phyloP scores from a whole-genome alignment of 2,797 vertebrate species.

The Hybognathus amarus region DNA sequence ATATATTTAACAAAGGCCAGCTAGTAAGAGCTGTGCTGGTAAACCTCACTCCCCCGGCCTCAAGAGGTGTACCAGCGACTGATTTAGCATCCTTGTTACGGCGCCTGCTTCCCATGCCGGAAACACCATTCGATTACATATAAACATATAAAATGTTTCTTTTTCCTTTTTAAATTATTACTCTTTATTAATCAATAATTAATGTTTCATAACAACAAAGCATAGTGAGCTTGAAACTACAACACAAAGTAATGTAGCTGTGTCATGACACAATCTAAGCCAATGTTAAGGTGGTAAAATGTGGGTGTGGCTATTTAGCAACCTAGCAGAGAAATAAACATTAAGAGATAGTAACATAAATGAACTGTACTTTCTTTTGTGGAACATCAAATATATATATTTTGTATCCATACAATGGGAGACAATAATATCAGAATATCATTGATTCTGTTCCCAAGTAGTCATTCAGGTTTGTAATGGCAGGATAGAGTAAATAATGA shows the following conservation, averaged over 20 bases:
- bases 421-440: background rate
- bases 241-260: background rate
- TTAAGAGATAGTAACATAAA: background rate
- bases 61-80: background rate
- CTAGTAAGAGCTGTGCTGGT: background rate
- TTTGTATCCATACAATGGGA: background rate
- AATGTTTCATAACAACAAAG: no score
- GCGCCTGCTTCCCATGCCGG: background rate
- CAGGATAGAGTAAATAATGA: no score
- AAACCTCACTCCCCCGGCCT: background rate
- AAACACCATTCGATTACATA: background rate
- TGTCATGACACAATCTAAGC: background rate
- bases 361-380: background rate
- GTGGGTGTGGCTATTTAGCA: background rate
- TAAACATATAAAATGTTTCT: background rate
- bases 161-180: background rate
- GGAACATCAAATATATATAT: background rate
- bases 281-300: background rate
- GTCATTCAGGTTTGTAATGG: background rate
- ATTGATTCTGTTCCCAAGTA: background rate
- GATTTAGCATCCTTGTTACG: background rate
- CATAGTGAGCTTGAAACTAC: background rate
- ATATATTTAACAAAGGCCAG: background rate
- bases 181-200: background rate
- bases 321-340: background rate